Evolutionary conservation across 2,113 vertebrate genomes (phyloP).

Genomic region (Lycaon pictus): DNA sequence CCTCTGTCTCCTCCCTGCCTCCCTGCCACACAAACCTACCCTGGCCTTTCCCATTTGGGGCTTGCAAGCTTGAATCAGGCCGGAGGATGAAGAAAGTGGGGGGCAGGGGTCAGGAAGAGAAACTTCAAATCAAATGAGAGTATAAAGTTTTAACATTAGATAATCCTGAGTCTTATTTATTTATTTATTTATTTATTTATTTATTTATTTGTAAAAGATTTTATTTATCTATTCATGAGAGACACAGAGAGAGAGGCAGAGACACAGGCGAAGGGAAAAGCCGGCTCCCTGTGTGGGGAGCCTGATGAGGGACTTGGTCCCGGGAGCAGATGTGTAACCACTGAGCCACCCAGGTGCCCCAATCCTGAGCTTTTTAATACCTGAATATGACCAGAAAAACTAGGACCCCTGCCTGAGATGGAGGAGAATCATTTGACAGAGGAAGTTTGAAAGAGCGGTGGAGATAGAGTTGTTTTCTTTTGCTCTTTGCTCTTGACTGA

Average conservation of each 20-base stretch:
- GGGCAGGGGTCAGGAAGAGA: neutral
- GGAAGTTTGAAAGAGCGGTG: neutral
- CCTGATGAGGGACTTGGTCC: too few species aligned
- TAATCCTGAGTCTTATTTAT: too few species aligned
- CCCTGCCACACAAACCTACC: neutral
- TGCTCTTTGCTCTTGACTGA: neutral
- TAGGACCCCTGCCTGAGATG: neutral
- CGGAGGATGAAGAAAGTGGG: neutral
- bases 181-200: too few species aligned
- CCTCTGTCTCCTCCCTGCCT: fast-evolving
- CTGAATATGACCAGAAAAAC: neutral
- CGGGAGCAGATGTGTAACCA: too few species aligned
- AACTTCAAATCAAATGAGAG: neutral
- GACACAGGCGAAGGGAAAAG: too few species aligned
- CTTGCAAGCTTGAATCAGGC: neutral
- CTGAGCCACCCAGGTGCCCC: too few species aligned
- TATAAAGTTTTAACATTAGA: neutral
- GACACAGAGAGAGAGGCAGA: too few species aligned
- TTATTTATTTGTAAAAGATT: too few species aligned
- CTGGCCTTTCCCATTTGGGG: neutral
- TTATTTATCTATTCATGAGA: too few species aligned
- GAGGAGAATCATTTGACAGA: neutral
- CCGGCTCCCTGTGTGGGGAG: too few species aligned
- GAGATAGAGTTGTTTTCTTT: neutral
- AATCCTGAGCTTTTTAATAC: neutral